These are phyloP conservation scores for Echinometra lucunter DNA, from an alignment of 53 echinoderm and acorn worm genomes.

Conservation along the genomic window DNA sequence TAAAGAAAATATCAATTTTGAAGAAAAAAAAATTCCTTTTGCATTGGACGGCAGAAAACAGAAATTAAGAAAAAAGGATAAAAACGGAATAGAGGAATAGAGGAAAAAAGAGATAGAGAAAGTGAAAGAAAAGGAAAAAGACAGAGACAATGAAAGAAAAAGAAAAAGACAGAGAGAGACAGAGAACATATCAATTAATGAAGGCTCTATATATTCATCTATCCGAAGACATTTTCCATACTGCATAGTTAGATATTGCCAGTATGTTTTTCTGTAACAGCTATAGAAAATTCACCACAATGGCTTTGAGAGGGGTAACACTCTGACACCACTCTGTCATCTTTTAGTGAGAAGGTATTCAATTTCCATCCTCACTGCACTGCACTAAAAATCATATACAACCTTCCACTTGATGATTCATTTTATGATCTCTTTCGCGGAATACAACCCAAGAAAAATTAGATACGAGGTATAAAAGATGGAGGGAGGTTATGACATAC, in stretches of 20 bases:
- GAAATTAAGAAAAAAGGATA: neutral
- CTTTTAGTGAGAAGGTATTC: neutral
- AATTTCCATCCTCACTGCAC: constrained; percentile 22
- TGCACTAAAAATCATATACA: constrained; percentile 35
- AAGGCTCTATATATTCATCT: too few relatives aligned
- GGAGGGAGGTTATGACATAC: constrained; percentile 18
- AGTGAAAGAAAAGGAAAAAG: neutral
- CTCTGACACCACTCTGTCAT: neutral
- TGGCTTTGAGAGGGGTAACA: neutral
- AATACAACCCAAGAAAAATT: neutral
- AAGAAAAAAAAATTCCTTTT: too few relatives aligned
- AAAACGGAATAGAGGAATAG: too few relatives aligned
- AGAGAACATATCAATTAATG: too few relatives aligned
- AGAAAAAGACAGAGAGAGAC: too few relatives aligned
- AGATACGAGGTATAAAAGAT: constrained; percentile 25
- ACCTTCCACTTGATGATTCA: constrained; percentile 40
- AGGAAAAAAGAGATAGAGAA: neutral
- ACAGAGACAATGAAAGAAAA: neutral
- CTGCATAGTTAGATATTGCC: too few relatives aligned
- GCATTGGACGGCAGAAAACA: too few relatives aligned
- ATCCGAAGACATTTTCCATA: too few relatives aligned
- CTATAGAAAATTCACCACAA: neutral
- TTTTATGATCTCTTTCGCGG: neutral
- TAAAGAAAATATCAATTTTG: too few relatives aligned
- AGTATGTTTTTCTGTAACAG: too few relatives aligned